Evolutionary conservation across 2,797 vertebrate species (phyloP), one percentile per base, ranked within the genome.

Genomic region (Ctenochaetus hawaiiensis): DNA sequence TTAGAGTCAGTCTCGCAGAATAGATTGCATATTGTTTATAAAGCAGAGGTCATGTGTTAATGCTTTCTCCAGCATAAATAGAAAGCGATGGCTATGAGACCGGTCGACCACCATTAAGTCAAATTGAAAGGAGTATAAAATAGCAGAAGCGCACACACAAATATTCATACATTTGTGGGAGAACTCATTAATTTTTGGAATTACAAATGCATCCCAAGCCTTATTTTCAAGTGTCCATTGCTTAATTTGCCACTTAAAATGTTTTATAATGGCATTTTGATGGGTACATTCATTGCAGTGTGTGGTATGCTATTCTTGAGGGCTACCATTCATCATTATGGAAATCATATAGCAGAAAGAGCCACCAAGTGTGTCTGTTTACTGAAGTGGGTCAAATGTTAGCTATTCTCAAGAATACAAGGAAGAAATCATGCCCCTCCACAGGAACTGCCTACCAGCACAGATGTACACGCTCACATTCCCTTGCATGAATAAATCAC

Each of bases 401-500:
- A 73, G 79, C 72, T 61, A 77, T 86, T 86, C 76, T 80, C 63
- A 83, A 75, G 87, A 85, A 91, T 68, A 77, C 65, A 75, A 73
- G 67, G 60, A 62, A 56, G 47, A 81, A 85, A 76, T 51, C 66
- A 62, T 74, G 8, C 78, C 78, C 58, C 77, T 80, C 69, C 47
- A 49, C 78, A 81, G 80, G 44, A 85, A 82, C 62, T 58, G 70
- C 72, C 43, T 43, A 57, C 62, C 41, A 63, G 76, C 75, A 59
- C 81, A 56, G 79, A 71, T 72, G 69, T 72, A 74, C 81, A 82
- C 67, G 82, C 83, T 87, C 83, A 82, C 77, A 86, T 87, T 87
- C 78, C 37, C 75, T 77, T 68, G 75, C 81, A 93, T 92, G 81
- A 94, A 92, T 93, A 92, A 93, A 90, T 91, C 83, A 91, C 77